Evolutionary conservation across 2,797 vertebrate genomes (phyloP), one percentile per base, ranked within the genome.

Genomic region (Siniperca obscura): DNA sequence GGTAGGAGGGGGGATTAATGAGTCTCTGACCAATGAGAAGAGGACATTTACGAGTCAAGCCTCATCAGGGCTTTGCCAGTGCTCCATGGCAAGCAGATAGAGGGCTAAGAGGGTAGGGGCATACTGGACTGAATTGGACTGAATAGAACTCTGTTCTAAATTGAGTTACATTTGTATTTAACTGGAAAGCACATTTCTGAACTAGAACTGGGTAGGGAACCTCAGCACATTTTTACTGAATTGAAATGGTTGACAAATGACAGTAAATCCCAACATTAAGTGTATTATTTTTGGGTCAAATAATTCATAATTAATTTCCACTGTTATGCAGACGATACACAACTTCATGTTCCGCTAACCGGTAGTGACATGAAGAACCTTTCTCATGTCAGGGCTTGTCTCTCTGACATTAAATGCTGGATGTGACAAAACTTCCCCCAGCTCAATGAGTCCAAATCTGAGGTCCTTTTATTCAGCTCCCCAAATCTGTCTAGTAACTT

Each of bases 11-110:
- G 78, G 76, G 73, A 70, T 86, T 83, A 85, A 88, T 88, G 87
- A 86, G 78, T 61, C 72, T 70, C 57, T 81, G 85, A 78, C 82
- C 89, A 91, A 87, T 82, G 76, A 89, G 84, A 89, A 50, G 30
- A 61, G 60, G 62, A 72, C 74, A 74, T 64, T 86, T 85, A 48
- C 4, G 22, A 69, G 83, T 53, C 57, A 74, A 71, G 76, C 53
- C 78, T 86, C 79, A 80, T 85, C 80, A 64, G 65, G 52, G 40
- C 59, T 78, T 55, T 64, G 70, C 80, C 64, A 79, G 56, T 38
- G 52, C 61, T 72, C 52, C 52, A 34, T 60, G 72, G 64, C 67
- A 44, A 42, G 40, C 34, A 62, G 62, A 81, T 25, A 70, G 27
- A 38, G 27, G 62, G 69, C 60, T 71, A 16, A 61, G 72, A 38